These are phyloP conservation scores for Emys orbicularis DNA, from an alignment of 2,797 vertebrate genomes.

Conservation along the genomic window DNA sequence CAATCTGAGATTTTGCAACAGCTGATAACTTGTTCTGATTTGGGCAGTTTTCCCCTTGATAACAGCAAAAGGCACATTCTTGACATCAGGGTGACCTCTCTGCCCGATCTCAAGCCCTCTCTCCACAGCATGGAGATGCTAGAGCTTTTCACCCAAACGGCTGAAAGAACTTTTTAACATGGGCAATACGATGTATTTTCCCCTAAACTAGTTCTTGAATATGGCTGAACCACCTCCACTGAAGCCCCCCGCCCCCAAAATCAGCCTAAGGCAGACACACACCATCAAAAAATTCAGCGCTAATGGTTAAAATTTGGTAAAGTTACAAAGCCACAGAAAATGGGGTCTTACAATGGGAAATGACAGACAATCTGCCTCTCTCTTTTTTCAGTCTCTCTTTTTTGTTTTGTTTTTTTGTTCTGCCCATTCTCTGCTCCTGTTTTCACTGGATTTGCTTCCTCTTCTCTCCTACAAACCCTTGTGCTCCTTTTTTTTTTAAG, in stretches of 20 bases:
- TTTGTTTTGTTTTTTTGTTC: not conserved
- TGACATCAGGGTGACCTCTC: not conserved
- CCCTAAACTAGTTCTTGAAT: not conserved
- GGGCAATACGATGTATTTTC: not conserved
- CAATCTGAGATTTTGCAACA: not conserved
- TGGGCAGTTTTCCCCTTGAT: not conserved
- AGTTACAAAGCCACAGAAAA: not conserved
- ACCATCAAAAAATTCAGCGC: not conserved
- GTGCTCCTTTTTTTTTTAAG: not conserved
- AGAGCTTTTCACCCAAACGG: not conserved
- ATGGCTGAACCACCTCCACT: not conserved
- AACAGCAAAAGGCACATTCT: not conserved
- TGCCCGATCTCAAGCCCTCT: not conserved
- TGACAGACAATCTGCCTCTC: not conserved
- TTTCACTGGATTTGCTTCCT: not conserved
- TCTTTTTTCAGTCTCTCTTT: not conserved
- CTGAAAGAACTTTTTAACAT: not conserved
- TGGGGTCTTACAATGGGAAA: not conserved
- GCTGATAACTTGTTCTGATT: not conserved
- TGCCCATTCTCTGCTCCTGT: not conserved
- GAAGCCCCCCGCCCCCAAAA: not conserved
- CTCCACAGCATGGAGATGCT: not conserved
- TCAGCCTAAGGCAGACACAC: not conserved
- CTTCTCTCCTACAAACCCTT: not conserved
- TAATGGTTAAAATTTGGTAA: rapidly evolving